Base-by-base conservation (phyloP, 2,888 invertebrate genomes). In the Drosophila meridiana region DNA sequence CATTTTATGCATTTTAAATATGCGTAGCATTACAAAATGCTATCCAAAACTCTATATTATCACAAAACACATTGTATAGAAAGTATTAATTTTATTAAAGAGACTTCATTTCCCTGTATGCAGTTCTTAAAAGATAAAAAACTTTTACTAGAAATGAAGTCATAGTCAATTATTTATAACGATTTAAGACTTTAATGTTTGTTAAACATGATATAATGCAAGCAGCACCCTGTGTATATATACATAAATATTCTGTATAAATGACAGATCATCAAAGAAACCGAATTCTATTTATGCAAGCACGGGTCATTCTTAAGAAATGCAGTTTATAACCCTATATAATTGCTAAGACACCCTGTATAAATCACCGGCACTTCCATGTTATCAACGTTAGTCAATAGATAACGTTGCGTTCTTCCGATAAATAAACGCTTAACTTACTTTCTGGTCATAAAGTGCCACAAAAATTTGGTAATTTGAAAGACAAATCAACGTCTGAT, bases 391-490 rank as follows among this genome's bases (percentile, higher is more conserved):
- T 58, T 76, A 76, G 70, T 70, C 56, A 55, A 58, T 58, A 67
- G 78, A 78, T 78, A 78, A 78, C 50, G 28, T 11, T 4, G 28
- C 45, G 34, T 6, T 63, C 28, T 8, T 32, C 34, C 67, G 76
- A 83, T 78, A 82, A 76, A 59, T 69, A 68, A 48, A 53, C 38
- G 58, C 45, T 58, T 69, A 82, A 72, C 65, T 64, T 67, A 30
- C 47, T 14, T 26, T 63, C 55, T 69, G 73, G 28, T 59, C 66
- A 82, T 73, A 69, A 55, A 67, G 58, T 20, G 20, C 20, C 38
- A 53, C 57, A 52, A 59, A 76, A 57, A 55, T 53, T 63, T 30
- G 9, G 14, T 28, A n/a, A 59, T 14, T 42, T 4, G 30, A 42
- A 71, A 52, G 45, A 68, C 43, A 68, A 55, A 62, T 69, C 40